Base-by-base conservation (phyloP, 1,140 invertebrate species). In the Pristionchus pacificus region DNA sequence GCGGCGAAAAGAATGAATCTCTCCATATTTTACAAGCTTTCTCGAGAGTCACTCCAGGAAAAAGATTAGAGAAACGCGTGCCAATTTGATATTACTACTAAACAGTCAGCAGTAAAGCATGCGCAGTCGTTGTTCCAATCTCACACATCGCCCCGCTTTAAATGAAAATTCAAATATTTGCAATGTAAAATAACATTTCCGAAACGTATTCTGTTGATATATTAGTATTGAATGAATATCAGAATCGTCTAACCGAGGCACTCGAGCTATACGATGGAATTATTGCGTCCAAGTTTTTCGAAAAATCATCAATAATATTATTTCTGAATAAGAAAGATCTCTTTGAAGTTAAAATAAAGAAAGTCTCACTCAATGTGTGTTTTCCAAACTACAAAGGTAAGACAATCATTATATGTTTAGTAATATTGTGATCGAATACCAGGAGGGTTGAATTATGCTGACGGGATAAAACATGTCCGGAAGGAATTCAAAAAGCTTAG, bases 321-420 rank as follows among this genome's bases (percentile, higher is more conserved):
- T 82, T 82, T 64, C 63, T 82, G 3, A 82, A 82, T 66, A 82
- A 82, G 87, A 86, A 86, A 74, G 87, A 87, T 75, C 70, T 86
- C 59, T 86, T 87, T 77, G 83, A 83, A 67, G 84, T 86, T 61
- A 87, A 87, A 78, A 86, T 87, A 63, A 83, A 83, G 2, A 55
- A 63, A 13, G 67, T 49, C 0, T 31, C 73, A 10, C 62, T 79
- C 29, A 75, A 69, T 29, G 67, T 73, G 31, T 72, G 76, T 30
- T 81, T 81, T 32, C 69, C 73, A 32, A 71, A 74, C 24, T 81
- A 79, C 60, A 83, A 69, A 58, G 78, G 78, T 77, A 68, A 27
- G 55, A 60, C n/a, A n/a, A n/a, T n/a, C n/a, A n/a, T n/a, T n/a
- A n/a, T n/a, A n/a, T n/a, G n/a, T n/a, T n/a, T n/a, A n/a, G n/a